Base-by-base conservation (phyloP, 2,888 invertebrate species). In the Melangyna quadrimaculata region DNA sequence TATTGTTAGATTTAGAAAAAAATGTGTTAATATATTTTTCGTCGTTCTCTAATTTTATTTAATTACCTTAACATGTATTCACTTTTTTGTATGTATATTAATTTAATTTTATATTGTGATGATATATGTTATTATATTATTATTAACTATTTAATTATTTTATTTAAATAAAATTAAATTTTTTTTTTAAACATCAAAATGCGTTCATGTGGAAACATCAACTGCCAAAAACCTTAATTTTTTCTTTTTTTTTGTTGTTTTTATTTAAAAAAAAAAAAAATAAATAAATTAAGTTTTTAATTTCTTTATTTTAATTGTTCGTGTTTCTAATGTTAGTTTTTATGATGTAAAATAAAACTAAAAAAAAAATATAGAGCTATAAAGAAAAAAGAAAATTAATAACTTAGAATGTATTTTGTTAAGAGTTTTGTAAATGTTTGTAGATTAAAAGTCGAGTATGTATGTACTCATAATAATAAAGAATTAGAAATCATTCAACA, bases 191-290 rank as follows among this genome's bases (percentile, higher is more conserved):
- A 57, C 45, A 67, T 35, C 48, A 51, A 51, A 79, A 71, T 69
- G 77, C 78, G 86, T 86, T 86, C 86, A 86, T 80, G 82, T 86
- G 72, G 79, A 78, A 83, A 80, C 84, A 69, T 81, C 22, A 83
- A 88, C 88, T 88, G 88, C 88, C 88, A 83, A 83, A 71, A 71
- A 87, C 87, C 87, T 67, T 87, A 73, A 87, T 78, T 78, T 84
- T 74, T 84, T 87, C 84, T 73, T 71, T 71, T 55, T 53, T 74
- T 71, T 67, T 65, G 61, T 70, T 40, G 3, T 27, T 57, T n/a
- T n/a, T n/a, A n/a, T n/a, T n/a, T n/a, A n/a, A n/a, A n/a, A n/a
- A n/a, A n/a, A n/a, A n/a, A n/a, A n/a, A 53, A 29, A 48, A 43
- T 59, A 55, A 37, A 35, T 53, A 55, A 19, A 55, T 74, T 59